Evolutionary conservation across 2,888 invertebrate genomes (phyloP).

Genomic region (Hirtodrosophila trivittata): DNA sequence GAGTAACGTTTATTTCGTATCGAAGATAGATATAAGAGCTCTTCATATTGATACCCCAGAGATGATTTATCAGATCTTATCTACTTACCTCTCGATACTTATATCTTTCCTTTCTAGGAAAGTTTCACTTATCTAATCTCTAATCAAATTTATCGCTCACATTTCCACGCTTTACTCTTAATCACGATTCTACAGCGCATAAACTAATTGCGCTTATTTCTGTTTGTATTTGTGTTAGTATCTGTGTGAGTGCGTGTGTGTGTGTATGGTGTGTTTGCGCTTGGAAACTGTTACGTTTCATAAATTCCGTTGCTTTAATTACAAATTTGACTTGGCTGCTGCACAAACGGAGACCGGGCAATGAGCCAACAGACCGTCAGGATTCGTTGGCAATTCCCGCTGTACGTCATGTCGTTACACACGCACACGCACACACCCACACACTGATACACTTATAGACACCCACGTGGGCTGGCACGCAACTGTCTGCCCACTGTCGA

Average conservation of each 20-base stretch:
- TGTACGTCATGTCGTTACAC: constrained; percentile 33
- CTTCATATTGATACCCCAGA: no score
- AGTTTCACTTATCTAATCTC: no score
- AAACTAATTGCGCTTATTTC: constrained; percentile 14
- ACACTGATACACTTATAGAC: not conserved
- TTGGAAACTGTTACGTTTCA: constrained; percentile 73
- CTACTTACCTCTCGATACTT: no score
- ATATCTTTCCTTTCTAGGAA: no score
- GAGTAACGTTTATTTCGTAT: no score
- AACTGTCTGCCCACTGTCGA: constrained; percentile 1
- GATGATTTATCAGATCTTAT: no score
- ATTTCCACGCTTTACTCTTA: not conserved
- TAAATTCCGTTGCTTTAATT: constrained; percentile 77
- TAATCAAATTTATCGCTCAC: no score
- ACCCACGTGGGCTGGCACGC: not conserved
- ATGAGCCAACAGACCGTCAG: constrained; percentile 45
- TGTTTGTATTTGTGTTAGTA: not conserved
- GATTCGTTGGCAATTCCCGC: constrained; percentile 19
- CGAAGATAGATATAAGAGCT: no score
- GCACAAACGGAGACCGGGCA: constrained; percentile 43
- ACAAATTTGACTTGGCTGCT: constrained; percentile 73
- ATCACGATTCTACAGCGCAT: constrained; percentile 27
- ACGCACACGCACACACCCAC: not conserved
- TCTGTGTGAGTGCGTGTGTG: constrained; percentile 17
- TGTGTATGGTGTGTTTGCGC: constrained; percentile 11